These are phyloP conservation scores for Artibeus lituratus DNA, from an alignment of 2,797 vertebrate genomes.

Conservation along the genomic window DNA sequence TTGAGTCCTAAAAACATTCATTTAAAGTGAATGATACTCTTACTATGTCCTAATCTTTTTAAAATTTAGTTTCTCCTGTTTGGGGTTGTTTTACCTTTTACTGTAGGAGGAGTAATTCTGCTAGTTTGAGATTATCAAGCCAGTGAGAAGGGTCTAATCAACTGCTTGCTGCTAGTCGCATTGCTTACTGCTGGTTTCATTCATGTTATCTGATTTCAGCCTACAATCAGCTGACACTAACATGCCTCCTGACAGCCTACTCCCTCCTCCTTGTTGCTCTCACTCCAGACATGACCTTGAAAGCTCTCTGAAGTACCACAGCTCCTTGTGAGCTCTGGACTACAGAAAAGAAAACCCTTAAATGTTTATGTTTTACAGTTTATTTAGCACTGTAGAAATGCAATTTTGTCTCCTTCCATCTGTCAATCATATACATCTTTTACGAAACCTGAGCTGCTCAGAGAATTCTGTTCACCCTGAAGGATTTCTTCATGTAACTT, in stretches of 20 bases:
- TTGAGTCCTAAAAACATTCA: background rate
- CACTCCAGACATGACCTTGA: background rate
- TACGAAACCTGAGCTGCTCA: background rate
- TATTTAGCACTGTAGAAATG: background rate
- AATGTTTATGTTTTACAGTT: constrained; percentile 1
- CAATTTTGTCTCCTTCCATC: background rate
- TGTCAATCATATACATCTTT: background rate
- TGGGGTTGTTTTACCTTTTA: background rate
- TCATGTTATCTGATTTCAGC: background rate
- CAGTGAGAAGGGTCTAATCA: background rate
- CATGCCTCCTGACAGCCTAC: background rate
- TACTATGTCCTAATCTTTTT: background rate
- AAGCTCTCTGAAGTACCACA: background rate
- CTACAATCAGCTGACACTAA: background rate
- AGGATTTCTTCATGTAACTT: background rate
- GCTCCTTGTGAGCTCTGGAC: background rate
- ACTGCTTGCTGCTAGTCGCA: background rate
- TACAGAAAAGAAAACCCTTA: constrained; percentile 23
- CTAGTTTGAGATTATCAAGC: background rate
- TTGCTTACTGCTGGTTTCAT: background rate
- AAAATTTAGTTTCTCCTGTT: background rate
- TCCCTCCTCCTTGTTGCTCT: background rate
- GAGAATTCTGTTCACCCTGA: background rate
- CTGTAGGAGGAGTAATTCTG: background rate
- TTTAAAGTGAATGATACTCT: background rate